Evolutionary conservation across 2,888 invertebrate species (phyloP).

Genomic region (Geophilus truncorum): DNA sequence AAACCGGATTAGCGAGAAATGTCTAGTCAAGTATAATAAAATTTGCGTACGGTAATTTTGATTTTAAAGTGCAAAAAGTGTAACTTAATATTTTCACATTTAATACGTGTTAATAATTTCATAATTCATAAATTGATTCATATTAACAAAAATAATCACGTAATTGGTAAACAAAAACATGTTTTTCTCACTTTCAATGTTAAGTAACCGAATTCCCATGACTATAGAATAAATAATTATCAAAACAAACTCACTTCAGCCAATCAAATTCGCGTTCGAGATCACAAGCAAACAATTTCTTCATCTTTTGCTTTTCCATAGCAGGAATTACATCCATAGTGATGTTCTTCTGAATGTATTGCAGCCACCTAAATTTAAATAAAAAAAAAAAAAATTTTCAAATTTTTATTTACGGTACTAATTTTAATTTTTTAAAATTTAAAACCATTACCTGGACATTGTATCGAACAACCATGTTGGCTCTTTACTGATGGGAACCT

Average conservation of each 20-base stretch:
- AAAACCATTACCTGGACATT: slow-evolving; percentile 65
- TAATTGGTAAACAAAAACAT: too few species aligned
- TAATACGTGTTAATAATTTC: too few species aligned
- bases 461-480: slow-evolving; percentile 93
- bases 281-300: slow-evolving; percentile 40
- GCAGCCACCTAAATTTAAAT: slow-evolving; percentile 37
- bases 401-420: neutral
- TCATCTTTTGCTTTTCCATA: slow-evolving; percentile 38
- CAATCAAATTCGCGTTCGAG: slow-evolving; percentile 64
- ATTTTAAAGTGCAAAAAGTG: neutral
- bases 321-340: slow-evolving; percentile 32
- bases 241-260: slow-evolving; percentile 57
- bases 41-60: too few species aligned
- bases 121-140: too few species aligned
- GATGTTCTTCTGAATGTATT: slow-evolving; percentile 37
- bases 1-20: too few species aligned
- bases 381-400: neutral
- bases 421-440: neutral
- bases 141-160: too few species aligned
- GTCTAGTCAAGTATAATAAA: too few species aligned
- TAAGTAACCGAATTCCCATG: neutral
- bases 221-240: neutral
- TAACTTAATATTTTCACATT: too few species aligned
- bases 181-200: too few species aligned
- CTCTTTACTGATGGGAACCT: slow-evolving; percentile 92